These are phyloP conservation scores for Sciaenops ocellatus DNA, from an alignment of 2,797 vertebrate species.

Conservation along the genomic window DNA sequence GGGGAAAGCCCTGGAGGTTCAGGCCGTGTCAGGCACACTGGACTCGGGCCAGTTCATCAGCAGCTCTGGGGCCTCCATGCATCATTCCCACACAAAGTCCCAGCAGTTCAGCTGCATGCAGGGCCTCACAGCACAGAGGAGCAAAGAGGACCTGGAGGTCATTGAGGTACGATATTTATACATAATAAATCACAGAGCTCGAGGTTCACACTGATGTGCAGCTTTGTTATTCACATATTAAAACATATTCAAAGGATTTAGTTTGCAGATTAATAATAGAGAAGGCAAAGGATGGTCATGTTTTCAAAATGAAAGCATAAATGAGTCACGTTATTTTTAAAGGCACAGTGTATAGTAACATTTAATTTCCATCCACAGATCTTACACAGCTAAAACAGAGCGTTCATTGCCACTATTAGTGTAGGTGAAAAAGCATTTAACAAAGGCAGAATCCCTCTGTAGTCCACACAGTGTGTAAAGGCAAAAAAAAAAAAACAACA, in stretches of 20 bases:
- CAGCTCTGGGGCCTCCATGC: conserved; percentile 78
- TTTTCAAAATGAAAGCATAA: neutral
- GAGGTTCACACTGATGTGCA: accelerated
- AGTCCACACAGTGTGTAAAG: neutral
- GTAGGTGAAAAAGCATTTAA: too few relatives aligned
- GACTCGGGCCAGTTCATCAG: conserved; percentile 84
- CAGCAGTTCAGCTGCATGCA: conserved; percentile 90
- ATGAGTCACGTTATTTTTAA: too few relatives aligned
- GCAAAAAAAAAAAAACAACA: too few relatives aligned
- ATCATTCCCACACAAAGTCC: conserved; percentile 71
- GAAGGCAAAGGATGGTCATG: neutral
- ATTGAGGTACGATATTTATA: conserved; percentile 80
- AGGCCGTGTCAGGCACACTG: conserved; percentile 69
- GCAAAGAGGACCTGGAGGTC: conserved; percentile 84
- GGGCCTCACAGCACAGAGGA: conserved; percentile 84
- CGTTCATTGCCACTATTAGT: neutral
- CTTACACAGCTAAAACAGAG: neutral
- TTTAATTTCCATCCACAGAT: neutral
- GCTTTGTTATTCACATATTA: neutral
- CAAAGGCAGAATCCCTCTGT: too few relatives aligned
- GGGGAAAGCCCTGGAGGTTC: conserved; percentile 79
- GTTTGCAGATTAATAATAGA: neutral
- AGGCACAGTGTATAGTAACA: too few relatives aligned
- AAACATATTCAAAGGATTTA: neutral
- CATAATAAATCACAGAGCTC: conserved; percentile 10